phyloP scores from a whole-genome alignment of 1,140 invertebrate genomes.

The Oppia nitens region DNA sequence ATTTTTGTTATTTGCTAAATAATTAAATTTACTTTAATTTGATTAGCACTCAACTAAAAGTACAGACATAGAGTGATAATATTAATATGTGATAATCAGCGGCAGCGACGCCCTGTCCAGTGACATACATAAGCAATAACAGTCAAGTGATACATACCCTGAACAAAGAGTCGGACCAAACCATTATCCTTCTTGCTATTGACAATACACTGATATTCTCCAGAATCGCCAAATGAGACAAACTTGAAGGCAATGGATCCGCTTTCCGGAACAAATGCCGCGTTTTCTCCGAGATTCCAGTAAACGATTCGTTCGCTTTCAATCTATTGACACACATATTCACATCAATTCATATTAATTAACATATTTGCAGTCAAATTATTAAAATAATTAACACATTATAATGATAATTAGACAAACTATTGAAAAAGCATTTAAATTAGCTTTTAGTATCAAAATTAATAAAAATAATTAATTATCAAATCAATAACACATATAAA shows the following conservation, averaged over 20 bases:
- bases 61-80: too few species aligned
- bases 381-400: not conserved
- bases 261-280: constrained; percentile 40
- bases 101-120: too few species aligned
- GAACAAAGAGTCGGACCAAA: constrained; percentile 40
- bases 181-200: constrained; percentile 45
- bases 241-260: constrained; percentile 44
- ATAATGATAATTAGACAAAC: constrained; percentile 4
- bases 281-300: constrained; percentile 17
- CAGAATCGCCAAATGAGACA: constrained; percentile 40
- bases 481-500: not conserved
- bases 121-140: too few species aligned
- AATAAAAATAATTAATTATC: not conserved
- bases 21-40: too few species aligned
- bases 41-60: too few species aligned
- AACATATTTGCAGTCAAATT: not conserved
- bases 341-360: not conserved
- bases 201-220: constrained; percentile 45
- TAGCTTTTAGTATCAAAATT: not conserved
- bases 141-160: constrained; percentile 36
- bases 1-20: too few species aligned
- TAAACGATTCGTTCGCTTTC: constrained; percentile 13
- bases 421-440: not conserved
- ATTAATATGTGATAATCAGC: too few species aligned
- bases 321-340: not conserved